Base-by-base conservation (phyloP, 2,888 invertebrate species). In the Autographa pulchrina region DNA sequence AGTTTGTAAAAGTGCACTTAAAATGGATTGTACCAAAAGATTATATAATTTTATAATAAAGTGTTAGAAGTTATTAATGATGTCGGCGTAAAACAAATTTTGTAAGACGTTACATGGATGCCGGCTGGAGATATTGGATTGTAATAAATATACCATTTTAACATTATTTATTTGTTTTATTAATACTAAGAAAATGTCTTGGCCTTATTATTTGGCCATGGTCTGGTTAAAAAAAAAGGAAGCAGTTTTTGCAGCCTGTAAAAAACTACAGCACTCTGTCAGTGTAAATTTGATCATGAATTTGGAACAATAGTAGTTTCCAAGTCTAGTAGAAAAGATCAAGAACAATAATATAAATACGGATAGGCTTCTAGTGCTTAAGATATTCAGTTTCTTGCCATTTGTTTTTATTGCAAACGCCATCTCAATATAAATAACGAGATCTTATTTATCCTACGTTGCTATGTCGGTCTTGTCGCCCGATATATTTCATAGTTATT, bases 91-190 rank as follows among this genome's bases (percentile, higher is more conserved):
- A 92, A 89, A 92, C 89, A 92, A 93, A 92, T 94, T 94, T 95
- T 95, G 95, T 95, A 94, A 92, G 89, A 89, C 85, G 91, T 91
- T 90, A 91, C 91, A 87, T 84, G 86, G 86, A 86, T 88, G 93
- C 90, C 92, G 93, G 89, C 90, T 87, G 89, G 89, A 92, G 90
- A 92, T 94, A 93, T 94, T 93, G 92, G 93, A 95, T 94, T 95
- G 95, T 95, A 95, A 95, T 95, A 93, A 95, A 95, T 95, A 95
- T 95, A 95, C 95, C 95, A 95, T 94, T 95, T 95, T 95, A 95
- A 95, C 94, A 95, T 92, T 94, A 89, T 59, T 76, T 54, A 72
- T 69, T 85, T 83, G 90, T 93, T 93, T 94, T 88, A 90, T 92
- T 89, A 48, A 16, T 48, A n/a, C 48, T 48, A 48, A 1, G 11